Base-by-base conservation (phyloP, 2,797 vertebrate species). In the Notamacropus eugenii region DNA sequence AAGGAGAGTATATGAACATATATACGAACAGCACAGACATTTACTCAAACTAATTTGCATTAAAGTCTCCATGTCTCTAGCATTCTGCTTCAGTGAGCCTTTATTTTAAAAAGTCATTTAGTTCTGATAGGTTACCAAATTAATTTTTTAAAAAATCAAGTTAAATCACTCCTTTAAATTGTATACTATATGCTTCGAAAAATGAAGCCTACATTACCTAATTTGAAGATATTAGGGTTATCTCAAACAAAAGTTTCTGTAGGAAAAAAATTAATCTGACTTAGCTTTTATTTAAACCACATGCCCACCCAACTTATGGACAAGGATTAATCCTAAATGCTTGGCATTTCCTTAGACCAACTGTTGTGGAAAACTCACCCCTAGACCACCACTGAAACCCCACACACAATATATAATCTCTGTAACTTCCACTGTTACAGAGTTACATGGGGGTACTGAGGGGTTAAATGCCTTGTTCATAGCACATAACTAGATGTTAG, bases 61-160 rank as follows among this genome's bases (percentile, higher is more conserved):
- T 82, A 4, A 82, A 46, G 46, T 82, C 19, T 82, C 40, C 40
- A 82, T 46, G 40, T 46, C 40, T 27, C 27, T 46, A 46, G 74
- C 3, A 24, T 10, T 57, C 52, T 90, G 55, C 1, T 34, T 67
- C 58, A 94, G 93, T 93, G 90, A 97, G 55, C 40, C 92, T 74
- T 91, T 58, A 96, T 28, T 54, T 54, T 93, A 90, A 4, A 93
- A 92, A 82, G 31, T n/a, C 34, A 74, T 94, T 96, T 29, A 90
- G 52, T 34, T 62, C 93, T 93, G 10, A 0, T 40, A 91, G 40
- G 10, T 46, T 40, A 74, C 52, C 29, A 95, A 95, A 52, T 90
- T 95, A 95, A 56, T 92, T 93, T 9, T 55, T 55, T 13, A 13
- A 19, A 95, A 59, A 74, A 67, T 1, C 3, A 34, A 91, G 93